Percentiles rank a stretch among this genome's conserved stretches.
phyloP scores from a whole-genome alignment of 2,113 vertebrate species.

The Python bivittatus region DNA sequence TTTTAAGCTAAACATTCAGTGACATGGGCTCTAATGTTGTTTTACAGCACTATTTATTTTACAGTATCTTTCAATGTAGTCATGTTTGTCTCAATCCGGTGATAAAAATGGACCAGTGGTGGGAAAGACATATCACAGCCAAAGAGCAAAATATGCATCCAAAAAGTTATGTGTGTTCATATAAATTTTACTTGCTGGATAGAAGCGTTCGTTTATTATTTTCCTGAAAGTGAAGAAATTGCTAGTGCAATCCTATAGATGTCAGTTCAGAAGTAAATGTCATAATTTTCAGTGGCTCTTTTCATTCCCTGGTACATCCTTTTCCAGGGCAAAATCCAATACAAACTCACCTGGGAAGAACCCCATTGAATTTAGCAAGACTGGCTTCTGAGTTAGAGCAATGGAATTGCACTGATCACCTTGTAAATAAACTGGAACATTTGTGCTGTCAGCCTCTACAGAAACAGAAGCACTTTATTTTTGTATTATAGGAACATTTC shows the following conservation, averaged over 20 bases:
- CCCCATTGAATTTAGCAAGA: not conserved
- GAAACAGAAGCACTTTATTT: constrained; percentile 22
- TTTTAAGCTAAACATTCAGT: constrained; percentile 7
- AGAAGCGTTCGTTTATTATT: not conserved
- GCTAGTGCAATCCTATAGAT: not conserved
- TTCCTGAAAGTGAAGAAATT: not conserved
- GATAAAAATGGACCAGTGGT: not conserved
- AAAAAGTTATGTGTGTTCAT: not conserved
- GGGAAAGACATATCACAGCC: no score
- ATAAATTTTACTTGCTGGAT: not conserved
- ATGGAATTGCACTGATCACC: not conserved
- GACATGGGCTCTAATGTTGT: no score
- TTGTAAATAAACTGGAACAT: not conserved
- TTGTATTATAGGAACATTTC: constrained; percentile 11
- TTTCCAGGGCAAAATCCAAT: not conserved
- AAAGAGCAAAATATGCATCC: not conserved
- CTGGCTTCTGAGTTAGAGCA: not conserved
- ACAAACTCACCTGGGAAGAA: not conserved
- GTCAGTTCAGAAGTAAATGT: not conserved
- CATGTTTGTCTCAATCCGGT: not conserved
- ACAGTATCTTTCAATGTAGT: not conserved
- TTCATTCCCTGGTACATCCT: not conserved
- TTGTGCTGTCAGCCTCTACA: not conserved
- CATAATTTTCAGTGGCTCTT: not conserved
- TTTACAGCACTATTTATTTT: not conserved